Evolutionary conservation across 2,797 vertebrate genomes (phyloP), one percentile per base, ranked within the genome.

Genomic region (Decapterus maruadsi): DNA sequence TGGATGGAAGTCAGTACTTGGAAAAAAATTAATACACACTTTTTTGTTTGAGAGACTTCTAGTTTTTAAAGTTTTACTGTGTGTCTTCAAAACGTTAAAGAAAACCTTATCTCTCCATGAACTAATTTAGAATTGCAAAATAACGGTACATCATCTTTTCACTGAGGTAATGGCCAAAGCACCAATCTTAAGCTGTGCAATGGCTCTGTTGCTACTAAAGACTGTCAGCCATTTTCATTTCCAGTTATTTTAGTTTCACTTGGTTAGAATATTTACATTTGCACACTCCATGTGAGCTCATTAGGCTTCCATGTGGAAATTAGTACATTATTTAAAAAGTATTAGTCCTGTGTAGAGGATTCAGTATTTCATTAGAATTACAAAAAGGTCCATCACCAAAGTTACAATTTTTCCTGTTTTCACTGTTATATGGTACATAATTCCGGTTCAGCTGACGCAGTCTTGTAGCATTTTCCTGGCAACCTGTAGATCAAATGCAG

Each of bases 1-100:
- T 93, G 92, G 93, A 94, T 94, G 90, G 72, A 92, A 92, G 87
- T 89, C 86, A 89, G 86, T 92, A 83, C 89, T 90, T 92, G 74
- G 83, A 72, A 83, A 26, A 26, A 78, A 80, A 71, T 75, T 45
- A 89, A 86, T 74, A 89, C 82, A 88, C 77, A 77, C 57, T 69
- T 88, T 87, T 81, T 76, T 54, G 51, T 88, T 90, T 75, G 55
- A 90, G 81, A 90, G 75, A 81, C 68, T 75, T 84, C 12, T 82
- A 78, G 77, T 79, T 89, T 88, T 87, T 65, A 75, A 82, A 67
- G 60, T 62, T 86, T 81, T 79, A 77, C 62, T 53, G 43, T 38
- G 36, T 68, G 20, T 85, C 46, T 81, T 78, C 40, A 54, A 53
- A 68, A 82, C 72, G 61, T 87, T 76, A 77, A 67, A 80, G 51